Evolutionary conservation across 1,140 invertebrate species (phyloP).

Genomic region (Procambarus clarkii): DNA sequence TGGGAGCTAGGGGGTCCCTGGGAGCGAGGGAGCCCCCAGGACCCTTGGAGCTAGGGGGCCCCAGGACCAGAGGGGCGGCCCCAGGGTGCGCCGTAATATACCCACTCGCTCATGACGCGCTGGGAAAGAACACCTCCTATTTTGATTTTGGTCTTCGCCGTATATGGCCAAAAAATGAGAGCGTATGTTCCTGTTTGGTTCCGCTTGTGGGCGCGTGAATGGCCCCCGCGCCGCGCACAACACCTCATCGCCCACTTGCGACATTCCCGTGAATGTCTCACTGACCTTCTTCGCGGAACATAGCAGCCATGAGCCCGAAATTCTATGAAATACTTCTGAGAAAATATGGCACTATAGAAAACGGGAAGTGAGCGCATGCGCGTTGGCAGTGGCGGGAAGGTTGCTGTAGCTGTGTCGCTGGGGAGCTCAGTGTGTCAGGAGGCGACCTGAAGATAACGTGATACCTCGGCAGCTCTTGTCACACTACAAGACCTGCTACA

Average conservation of each 20-base stretch:
- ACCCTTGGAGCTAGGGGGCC: too few species aligned
- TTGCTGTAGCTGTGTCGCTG: constrained; percentile 7
- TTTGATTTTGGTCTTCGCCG: constrained; percentile 14
- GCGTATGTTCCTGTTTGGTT: neutral
- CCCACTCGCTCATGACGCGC: constrained; percentile 41
- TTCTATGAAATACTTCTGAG: constrained; percentile 23
- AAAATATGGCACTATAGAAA: constrained; percentile 44
- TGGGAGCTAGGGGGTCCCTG: too few species aligned
- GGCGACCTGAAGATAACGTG: neutral
- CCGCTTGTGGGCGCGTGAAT: neutral
- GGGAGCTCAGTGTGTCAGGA: constrained; percentile 19
- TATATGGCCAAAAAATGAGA: constrained; percentile 7
- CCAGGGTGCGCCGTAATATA: neutral
- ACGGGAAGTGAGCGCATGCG: constrained; percentile 50
- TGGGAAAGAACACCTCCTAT: constrained; percentile 9
- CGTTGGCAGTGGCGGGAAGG: constrained; percentile 42
- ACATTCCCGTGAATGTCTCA: too few species aligned
- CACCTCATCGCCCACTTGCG: neutral
- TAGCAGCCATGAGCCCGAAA: constrained; percentile 6
- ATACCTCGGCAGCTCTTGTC: neutral
- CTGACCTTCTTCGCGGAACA: constrained; percentile 8
- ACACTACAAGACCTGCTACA: neutral
- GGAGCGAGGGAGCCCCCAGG: too few species aligned
- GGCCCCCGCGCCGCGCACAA: neutral
- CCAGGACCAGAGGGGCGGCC: too few species aligned